phyloP scores from a whole-genome alignment of 2,797 vertebrate species.

The Melanogrammus aeglefinus region DNA sequence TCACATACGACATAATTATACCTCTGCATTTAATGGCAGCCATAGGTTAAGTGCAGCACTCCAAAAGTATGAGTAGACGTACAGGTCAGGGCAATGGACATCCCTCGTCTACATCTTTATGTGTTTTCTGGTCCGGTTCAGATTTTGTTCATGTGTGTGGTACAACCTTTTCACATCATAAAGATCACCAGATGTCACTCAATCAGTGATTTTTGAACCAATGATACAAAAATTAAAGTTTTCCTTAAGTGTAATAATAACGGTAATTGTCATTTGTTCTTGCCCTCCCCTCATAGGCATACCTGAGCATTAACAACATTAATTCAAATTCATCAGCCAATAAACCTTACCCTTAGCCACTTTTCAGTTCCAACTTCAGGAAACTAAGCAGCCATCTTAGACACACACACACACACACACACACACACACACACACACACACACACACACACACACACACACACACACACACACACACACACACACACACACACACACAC shows the following conservation, averaged over 20 bases:
- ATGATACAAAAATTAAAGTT: neutral
- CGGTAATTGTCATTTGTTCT: neutral
- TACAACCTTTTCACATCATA: neutral
- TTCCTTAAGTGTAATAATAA: neutral
- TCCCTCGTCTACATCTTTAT: neutral
- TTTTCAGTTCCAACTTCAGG: constrained; percentile 33
- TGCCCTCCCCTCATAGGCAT: neutral
- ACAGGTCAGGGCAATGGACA: neutral
- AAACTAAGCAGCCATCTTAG: constrained; percentile 12
- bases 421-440: no score
- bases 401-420: no score
- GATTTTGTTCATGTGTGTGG: neutral
- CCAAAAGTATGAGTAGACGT: neutral
- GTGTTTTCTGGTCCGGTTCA: neutral
- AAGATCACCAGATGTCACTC: neutral
- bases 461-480: no score
- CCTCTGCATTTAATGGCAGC: neutral
- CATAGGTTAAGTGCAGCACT: neutral
- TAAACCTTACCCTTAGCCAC: neutral
- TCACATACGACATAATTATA: neutral
- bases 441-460: neutral
- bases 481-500: no score
- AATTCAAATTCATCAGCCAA: neutral
- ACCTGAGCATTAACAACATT: neutral
- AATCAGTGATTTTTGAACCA: neutral